Percentiles rank a stretch among this genome's conserved stretches.
Conservation (phyloP, 1,140 invertebrate genomes). For the Ceratina calcarata region DNA sequence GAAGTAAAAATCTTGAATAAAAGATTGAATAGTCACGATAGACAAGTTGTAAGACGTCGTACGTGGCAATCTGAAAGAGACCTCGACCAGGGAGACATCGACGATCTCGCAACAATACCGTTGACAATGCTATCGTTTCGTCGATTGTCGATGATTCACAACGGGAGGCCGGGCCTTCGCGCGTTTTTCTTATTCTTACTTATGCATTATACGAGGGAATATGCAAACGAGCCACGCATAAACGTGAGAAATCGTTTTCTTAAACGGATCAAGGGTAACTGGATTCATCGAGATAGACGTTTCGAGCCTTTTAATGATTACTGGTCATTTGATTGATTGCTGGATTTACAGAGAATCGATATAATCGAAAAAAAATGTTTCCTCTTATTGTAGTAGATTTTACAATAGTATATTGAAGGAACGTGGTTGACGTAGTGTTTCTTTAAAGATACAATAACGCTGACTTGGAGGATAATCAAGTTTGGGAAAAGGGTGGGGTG, state of each 20-base stretch:
- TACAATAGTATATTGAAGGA: not conserved
- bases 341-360: not conserved
- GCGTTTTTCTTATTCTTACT: not conserved
- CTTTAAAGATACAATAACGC: conserved; percentile 28
- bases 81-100: conserved; percentile 59
- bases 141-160: conserved; percentile 7
- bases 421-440: not conserved
- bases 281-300: not conserved
- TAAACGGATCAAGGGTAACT: conserved; percentile 20
- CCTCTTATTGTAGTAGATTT: not conserved
- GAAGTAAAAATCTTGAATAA: not conserved
- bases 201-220: not conserved
- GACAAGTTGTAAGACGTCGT: not conserved
- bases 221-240: not conserved
- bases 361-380: not conserved
- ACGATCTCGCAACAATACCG: not conserved
- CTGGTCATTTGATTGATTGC: not conserved
- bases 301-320: not conserved
- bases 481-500: conserved; percentile 3
- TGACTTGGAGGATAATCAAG: conserved; percentile 12
- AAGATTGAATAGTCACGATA: conserved; percentile 1
- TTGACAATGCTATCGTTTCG: conserved; percentile 17
- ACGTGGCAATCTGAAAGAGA: conserved; percentile 44
- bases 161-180: not conserved
- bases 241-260: not conserved